A percentile compares a stretch with the other conserved stretches of the same genome.
phyloP scores from a whole-genome alignment of 1,140 invertebrate genomes.

The Polypedilum pembai region DNA sequence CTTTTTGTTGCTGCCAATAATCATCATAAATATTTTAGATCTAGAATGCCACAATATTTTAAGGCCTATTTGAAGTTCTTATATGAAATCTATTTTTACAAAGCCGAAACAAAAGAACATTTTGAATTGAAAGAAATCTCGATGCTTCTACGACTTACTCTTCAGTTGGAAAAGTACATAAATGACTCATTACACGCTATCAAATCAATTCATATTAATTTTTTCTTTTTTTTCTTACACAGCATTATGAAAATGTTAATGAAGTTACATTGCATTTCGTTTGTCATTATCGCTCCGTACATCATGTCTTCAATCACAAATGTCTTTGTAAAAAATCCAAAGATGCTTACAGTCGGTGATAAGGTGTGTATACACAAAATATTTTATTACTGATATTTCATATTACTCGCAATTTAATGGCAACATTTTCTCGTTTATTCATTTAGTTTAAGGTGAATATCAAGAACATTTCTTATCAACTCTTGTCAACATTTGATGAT shows the following conservation, averaged over 20 bases:
- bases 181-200: background rate
- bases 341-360: background rate
- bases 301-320: background rate
- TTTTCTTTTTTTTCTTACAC: background rate
- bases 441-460: slow-evolving; percentile 23
- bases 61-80: background rate
- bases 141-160: background rate
- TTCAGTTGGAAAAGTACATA: slow-evolving; percentile 12
- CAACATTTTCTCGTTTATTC: background rate
- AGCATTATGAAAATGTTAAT: slow-evolving; percentile 9
- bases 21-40: background rate
- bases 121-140: background rate
- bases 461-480: slow-evolving; percentile 21
- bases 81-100: slow-evolving; percentile 8
- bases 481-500: slow-evolving; percentile 21
- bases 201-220: background rate
- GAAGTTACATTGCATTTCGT: background rate
- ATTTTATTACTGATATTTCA: too few species aligned
- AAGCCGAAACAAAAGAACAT: background rate
- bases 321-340: slow-evolving; percentile 16
- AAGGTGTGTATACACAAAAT: background rate
- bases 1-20: background rate
- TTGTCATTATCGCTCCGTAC: background rate
- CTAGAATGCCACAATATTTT: slow-evolving; percentile 10
- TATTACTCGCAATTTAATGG: background rate